Conservation (phyloP, 2,888 invertebrate species). For the Drosophila greeni region DNA sequence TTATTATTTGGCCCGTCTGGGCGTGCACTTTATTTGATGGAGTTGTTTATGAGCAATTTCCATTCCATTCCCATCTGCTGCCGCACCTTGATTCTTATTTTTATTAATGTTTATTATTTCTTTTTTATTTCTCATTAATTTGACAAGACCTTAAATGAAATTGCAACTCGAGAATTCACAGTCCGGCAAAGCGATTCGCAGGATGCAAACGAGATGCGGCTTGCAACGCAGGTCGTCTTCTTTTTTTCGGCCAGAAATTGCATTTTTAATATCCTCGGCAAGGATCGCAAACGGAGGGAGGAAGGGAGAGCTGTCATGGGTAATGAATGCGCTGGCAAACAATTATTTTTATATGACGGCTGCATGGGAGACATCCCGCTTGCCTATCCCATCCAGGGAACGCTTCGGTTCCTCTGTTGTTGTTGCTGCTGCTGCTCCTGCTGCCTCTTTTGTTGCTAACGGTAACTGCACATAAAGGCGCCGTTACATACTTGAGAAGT, state of each 20-base stretch:
- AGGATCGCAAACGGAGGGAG: constrained; percentile 26
- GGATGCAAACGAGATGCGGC: constrained; percentile 60
- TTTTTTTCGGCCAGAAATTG: constrained; percentile 56
- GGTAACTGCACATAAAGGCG: constrained; percentile 62
- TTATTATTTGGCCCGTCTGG: constrained; percentile 42
- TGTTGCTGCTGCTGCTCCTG: background rate
- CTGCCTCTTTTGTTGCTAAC: constrained; percentile 48
- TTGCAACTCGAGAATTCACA: constrained; percentile 59
- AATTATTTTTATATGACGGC: constrained; percentile 69
- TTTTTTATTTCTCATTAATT: background rate
- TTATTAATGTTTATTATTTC: constrained; percentile 62
- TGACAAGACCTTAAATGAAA: constrained; percentile 47
- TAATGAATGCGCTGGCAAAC: constrained; percentile 68
- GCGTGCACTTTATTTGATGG: constrained; percentile 71
- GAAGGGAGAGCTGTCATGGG: constrained; percentile 28
- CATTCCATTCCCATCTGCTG: constrained; percentile 54
- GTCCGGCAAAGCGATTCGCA: constrained; percentile 67
- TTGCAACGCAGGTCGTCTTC: constrained; percentile 34
- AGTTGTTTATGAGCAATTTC: constrained; percentile 70
- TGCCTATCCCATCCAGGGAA: too few species aligned
- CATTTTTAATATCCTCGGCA: constrained; percentile 66
- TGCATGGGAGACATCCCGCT: constrained; percentile 6
- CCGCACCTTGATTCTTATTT: constrained; percentile 68
- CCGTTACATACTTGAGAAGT: constrained; percentile 68
- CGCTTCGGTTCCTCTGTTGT: too few species aligned